phyloP scores from a whole-genome alignment of 2,113 vertebrate species.

The Trochalopteron elliotii region DNA sequence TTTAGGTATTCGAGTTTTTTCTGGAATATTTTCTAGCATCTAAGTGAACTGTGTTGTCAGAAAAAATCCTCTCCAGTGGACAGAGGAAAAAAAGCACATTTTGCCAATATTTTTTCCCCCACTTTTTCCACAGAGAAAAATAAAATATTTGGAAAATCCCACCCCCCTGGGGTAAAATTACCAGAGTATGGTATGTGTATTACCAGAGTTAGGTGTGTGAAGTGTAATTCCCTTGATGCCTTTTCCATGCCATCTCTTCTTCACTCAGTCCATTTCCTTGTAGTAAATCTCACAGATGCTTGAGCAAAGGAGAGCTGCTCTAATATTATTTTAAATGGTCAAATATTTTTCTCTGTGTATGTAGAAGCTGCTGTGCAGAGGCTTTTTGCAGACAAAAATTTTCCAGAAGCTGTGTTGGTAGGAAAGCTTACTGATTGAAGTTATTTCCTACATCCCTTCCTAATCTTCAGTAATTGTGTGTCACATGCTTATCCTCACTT shows the following conservation, averaged over 20 bases:
- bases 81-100: neutral
- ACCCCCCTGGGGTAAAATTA: neutral
- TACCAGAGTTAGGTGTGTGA: neutral
- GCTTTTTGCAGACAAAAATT: neutral
- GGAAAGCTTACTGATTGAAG: neutral
- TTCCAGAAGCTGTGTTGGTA: neutral
- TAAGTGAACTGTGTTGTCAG: neutral
- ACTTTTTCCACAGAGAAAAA: neutral
- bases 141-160: neutral
- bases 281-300: neutral
- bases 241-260: neutral
- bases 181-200: neutral
- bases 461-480: neutral
- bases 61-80: neutral
- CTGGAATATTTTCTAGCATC: neutral
- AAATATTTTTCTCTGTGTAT: neutral
- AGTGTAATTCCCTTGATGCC: neutral
- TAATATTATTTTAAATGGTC: neutral
- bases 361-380: neutral
- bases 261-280: neutral
- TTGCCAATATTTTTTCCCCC: neutral
- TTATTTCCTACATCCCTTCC: neutral
- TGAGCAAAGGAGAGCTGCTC: neutral
- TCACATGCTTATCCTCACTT: neutral
- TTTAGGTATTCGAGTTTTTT: neutral